A percentile compares a stretch with the other conserved stretches of the same genome.
phyloP scores from a whole-genome alignment of 2,797 vertebrate species.

The Falco cherrug region DNA sequence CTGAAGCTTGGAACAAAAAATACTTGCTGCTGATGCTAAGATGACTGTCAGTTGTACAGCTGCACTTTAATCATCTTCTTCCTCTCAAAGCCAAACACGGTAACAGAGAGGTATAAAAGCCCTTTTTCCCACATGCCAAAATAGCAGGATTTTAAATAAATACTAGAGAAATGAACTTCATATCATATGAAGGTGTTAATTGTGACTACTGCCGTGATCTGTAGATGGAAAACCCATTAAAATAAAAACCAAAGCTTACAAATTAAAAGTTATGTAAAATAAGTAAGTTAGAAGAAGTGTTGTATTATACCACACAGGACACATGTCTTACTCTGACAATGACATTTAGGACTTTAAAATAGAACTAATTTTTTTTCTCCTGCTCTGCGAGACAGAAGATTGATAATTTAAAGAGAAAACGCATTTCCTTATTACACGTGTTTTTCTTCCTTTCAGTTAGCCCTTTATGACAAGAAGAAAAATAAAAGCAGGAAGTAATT shows the following conservation, averaged over 20 bases:
- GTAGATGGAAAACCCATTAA: neutral
- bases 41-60: neutral
- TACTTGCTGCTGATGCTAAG: constrained; percentile 28
- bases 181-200: neutral
- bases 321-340: neutral
- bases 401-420: neutral
- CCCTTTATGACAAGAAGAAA: neutral
- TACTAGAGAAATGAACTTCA: neutral
- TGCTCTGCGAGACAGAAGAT: neutral
- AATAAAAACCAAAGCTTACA: constrained; percentile 7
- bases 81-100: neutral
- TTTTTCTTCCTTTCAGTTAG: neutral
- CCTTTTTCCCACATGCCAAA: neutral
- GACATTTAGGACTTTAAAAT: neutral
- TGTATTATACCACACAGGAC: neutral
- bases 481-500: constrained; percentile 48
- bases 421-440: neutral
- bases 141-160: constrained; percentile 16
- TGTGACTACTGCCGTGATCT: neutral
- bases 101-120: neutral
- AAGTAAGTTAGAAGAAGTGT: neutral
- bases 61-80: neutral
- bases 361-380: constrained; percentile 11
- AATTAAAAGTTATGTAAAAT: constrained; percentile 19
- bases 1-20: neutral